Evolutionary conservation across 1,140 invertebrate species (phyloP).

Genomic region (Metaphire vulgaris): DNA sequence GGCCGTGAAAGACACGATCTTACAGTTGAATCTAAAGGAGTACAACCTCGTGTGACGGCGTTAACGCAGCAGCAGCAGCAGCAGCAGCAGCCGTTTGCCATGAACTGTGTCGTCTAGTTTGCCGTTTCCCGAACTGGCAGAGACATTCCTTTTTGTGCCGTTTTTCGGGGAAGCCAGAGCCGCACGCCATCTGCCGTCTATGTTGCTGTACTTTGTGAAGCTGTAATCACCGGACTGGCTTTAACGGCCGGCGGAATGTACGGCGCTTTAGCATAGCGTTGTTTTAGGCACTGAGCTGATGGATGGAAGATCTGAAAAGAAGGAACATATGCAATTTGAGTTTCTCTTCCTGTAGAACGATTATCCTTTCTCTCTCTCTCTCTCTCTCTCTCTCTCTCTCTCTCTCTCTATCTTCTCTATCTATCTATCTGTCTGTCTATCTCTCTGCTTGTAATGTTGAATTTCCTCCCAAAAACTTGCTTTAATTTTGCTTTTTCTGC

Average conservation of each 20-base stretch:
- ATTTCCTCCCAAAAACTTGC: too few species aligned
- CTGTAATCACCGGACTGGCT: neutral
- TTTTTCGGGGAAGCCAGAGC: neutral
- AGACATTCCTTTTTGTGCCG: neutral
- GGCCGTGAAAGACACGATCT: slow-evolving; percentile 97
- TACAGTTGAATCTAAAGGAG: slow-evolving; percentile 97
- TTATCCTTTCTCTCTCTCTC: too few species aligned
- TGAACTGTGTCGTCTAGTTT: neutral
- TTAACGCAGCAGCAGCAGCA: too few species aligned
- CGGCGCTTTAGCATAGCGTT: neutral
- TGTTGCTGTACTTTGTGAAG: neutral
- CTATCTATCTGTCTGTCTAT: too few species aligned
- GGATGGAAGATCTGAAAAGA: neutral
- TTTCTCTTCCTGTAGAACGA: too few species aligned
- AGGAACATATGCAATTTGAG: too few species aligned
- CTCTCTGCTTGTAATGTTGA: too few species aligned
- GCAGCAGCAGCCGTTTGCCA: too few species aligned
- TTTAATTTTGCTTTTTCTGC: too few species aligned
- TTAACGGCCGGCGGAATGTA: neutral
- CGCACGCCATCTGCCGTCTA: neutral
- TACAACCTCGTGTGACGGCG: slow-evolving; percentile 85
- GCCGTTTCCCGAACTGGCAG: neutral
- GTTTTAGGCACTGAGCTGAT: neutral
- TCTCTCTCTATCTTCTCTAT: too few species aligned
- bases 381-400: too few species aligned